Evolutionary conservation across 2,888 invertebrate genomes (phyloP), one percentile per base, ranked within the genome.

Genomic region (Catocala sponsa): DNA sequence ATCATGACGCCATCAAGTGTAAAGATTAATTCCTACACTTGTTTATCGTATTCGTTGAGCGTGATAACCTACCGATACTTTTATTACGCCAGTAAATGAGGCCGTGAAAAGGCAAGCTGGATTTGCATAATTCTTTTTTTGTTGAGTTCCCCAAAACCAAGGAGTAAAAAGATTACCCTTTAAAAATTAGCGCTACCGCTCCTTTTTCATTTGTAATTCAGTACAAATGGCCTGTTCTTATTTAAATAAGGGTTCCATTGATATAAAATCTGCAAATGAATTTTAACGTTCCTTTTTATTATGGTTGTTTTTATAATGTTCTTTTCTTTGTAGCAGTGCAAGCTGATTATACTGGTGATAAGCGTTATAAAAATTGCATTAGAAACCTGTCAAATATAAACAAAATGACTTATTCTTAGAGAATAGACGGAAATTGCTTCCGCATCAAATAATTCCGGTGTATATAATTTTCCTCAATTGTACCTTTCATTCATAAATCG

Each of bases 81-180:
- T 54, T 35, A 32, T 43, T 25, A 10, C 32, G 43, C 54, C 11
- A 15, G 44, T 38, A 12, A 43, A 49, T 43, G 49, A 35, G 54
- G 32, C 49, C 6, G 48, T 42, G 41, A 54, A 52, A 41, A 59
- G 53, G 52, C 42, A 59, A 59, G 48, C 12, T 12, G 47, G 52
- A 59, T 59, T 59, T 47, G 52, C 59, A 59, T 59, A 53, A 52
- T 53, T 58, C 44, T 46, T 59, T 58, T 46, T 52, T 53, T 58
- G 32, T 46, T 47, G 42, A 53, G 58, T 51, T 48, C 9, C 47
- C 13, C 9, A 42, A 53, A 52, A 58, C 44, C 51, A 53, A 53
- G 32, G 33, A 52, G 35, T 58, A 53, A 54, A 49, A 59, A 49
- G 42, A 49, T 49, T 54, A 59, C 49, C 54, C 59, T 54, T 59